Evolutionary conservation across 2,888 invertebrate species (phyloP), one percentile per base, ranked within the genome.

Genomic region (Drosophila ustulata): DNA sequence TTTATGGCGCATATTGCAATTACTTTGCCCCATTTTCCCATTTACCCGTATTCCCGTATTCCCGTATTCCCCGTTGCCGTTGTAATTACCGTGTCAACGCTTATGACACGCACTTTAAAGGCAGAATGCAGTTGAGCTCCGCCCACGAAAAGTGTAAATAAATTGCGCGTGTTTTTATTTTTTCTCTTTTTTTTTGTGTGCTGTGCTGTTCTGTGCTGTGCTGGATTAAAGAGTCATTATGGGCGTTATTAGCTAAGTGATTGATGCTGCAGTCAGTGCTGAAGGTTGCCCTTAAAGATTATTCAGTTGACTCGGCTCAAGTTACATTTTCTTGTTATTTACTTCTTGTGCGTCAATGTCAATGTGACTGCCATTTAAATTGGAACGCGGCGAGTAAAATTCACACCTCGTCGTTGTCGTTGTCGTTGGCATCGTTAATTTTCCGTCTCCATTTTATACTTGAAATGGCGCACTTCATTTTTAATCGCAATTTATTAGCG

Each of bases 401-500:
- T 49, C 63, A 53, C 66, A 50, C 67, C 26, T 47, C 71, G 37
- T 39, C n/a, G 23, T 23, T 46, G 41, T 13, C 26, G 45, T 58
- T 30, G 32, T 62, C 53, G 50, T 66, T 68, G 47, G 28, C 50
- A 52, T 68, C 65, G 68, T 72, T 69, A 76, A 72, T 71, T 63
- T 59, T 13, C 57, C 63, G 45, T 63, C 41, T 37, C 25, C 46
- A 39, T 52, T 52, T 57, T 25, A 34, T n/a, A 34, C 50, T 56
- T 25, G 5, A 58, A 59, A 57, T 63, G 55, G 69, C 50, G 8
- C 51, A 65, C 61, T 68, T 75, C 56, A 65, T 62, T 77, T 75
- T 66, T 52, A 75, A 78, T 76, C 45, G 61, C 73, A 78, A 77
- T 78, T 78, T 76, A 73, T 76, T 76, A 78, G 62, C 37, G 64